Evolutionary conservation across 1,140 invertebrate species (phyloP).

Genomic region (Hypothenemus hampei): DNA sequence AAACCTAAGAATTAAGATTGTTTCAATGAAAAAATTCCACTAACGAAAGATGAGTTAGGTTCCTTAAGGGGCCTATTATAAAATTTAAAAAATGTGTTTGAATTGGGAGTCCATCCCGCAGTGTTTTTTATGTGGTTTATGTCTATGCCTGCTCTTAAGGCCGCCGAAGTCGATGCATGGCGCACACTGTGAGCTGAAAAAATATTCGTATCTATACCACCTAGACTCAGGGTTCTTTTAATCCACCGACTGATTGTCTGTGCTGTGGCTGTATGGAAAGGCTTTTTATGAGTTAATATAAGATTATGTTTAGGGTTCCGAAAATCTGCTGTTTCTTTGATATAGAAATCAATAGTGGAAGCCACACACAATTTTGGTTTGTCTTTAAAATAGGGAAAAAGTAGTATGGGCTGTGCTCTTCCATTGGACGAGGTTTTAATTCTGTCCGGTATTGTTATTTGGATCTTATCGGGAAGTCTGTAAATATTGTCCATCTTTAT

Average conservation of each 20-base stretch:
- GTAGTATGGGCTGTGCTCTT: slow-evolving; percentile 5
- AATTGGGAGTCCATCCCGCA: no score
- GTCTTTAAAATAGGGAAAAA: slow-evolving; percentile 13
- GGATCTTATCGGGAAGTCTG: no score
- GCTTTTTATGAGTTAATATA: slow-evolving; percentile 22
- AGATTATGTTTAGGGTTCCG: neutral
- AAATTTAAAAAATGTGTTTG: no score
- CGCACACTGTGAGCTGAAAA: neutral
- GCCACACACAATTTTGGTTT: slow-evolving; percentile 12
- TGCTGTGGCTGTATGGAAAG: slow-evolving; percentile 3
- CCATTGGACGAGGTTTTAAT: slow-evolving; percentile 13
- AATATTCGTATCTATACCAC: neutral
- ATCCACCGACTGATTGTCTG: slow-evolving; percentile 1
- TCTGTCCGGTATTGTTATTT: slow-evolving; percentile 10
- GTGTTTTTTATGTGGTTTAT: no score
- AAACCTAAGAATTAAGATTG: no score
- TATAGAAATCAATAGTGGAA: slow-evolving; percentile 1
- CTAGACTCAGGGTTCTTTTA: neutral
- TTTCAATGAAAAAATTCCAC: no score
- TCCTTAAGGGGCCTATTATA: no score
- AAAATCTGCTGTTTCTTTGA: slow-evolving; percentile 1
- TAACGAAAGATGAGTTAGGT: no score
- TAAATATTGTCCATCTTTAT: no score
- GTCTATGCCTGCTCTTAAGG: no score
- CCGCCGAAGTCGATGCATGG: slow-evolving; percentile 17